Conservation (phyloP, 2,888 invertebrate species). For the Cephus pulcher region DNA sequence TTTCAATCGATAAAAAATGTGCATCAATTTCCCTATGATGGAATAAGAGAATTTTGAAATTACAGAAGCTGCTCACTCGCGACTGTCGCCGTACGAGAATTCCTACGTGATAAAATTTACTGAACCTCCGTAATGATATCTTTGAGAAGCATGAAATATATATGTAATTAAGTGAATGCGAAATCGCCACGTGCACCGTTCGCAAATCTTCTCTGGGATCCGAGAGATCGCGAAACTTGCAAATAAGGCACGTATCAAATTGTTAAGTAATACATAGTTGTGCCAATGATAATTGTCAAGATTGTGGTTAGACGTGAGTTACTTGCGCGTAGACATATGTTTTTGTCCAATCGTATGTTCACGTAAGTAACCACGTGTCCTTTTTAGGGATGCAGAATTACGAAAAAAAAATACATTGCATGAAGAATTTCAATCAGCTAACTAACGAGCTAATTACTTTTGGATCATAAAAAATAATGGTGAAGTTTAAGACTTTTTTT, state of each 20-base stretch:
- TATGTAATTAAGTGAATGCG: not conserved
- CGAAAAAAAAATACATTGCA: too few species aligned
- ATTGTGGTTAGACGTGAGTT: not conserved
- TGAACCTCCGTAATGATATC: not conserved
- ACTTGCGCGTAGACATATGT: not conserved
- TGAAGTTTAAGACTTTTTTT: not conserved
- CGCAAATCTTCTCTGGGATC: not conserved
- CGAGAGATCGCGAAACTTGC: not conserved
- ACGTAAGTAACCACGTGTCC: too few species aligned
- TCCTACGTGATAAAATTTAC: too few species aligned
- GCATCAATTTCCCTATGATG: not conserved
- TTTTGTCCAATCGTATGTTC: not conserved
- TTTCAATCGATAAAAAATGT: not conserved
- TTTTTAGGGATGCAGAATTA: too few species aligned
- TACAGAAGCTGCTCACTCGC: not conserved
- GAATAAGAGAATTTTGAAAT: not conserved
- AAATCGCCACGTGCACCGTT: not conserved
- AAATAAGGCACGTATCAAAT: conserved; percentile 1
- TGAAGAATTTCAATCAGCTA: not conserved
- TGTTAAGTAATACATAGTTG: not conserved
- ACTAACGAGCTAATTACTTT: not conserved
- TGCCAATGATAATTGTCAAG: not conserved
- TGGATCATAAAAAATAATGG: not conserved
- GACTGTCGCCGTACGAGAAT: not conserved
- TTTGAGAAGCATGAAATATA: not conserved